Evolutionary conservation across 2,888 invertebrate species (phyloP), one percentile per base, ranked within the genome.

Genomic region (Mythimna albipuncta): DNA sequence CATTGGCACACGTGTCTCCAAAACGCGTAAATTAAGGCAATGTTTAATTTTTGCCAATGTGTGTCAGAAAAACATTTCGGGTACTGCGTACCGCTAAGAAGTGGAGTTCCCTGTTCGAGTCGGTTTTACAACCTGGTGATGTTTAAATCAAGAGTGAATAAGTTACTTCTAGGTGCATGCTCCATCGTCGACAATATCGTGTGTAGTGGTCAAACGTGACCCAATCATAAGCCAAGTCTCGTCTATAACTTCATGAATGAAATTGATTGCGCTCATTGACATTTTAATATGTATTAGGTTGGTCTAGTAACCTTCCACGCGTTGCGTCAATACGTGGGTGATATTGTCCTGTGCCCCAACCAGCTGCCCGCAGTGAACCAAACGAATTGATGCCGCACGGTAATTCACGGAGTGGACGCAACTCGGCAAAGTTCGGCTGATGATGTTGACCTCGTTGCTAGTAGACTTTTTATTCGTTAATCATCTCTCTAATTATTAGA

Each of bases 241-340:
- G n/a, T 57, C 44, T 0, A 38, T 3, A 67, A 35, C 19, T 62
- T 35, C 19, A 58, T 35, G 16, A 61, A 44, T 64, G 19, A 64
- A 61, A 58, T 35, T 19, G 11, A 57, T 55, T 16, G 2, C 13
- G 35, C 19, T n/a, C 26, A 57, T 75, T 54, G n/a, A 59, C 59
- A 66, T 47, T 13, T 47, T 54, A 38, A 44, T 52, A 54, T 58
- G 19, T 83, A 84, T 78, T 68, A 67, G 80, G 87, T 87, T 84
- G 78, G 74, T 84, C 83, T 81, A 83, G 85, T 87, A 85, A 85
- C 84, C 86, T 88, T 89, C 86, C 80, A 69, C 58, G 65, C 70
- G 68, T 85, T 89, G 88, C 80, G 50, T 61, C 63, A 63, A 63
- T 38, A 70, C 90, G 90, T 91, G 90, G 91, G 91, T 86, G 89